Evolutionary conservation across 2,888 invertebrate species (phyloP).

Genomic region (Zygaena filipendulae): DNA sequence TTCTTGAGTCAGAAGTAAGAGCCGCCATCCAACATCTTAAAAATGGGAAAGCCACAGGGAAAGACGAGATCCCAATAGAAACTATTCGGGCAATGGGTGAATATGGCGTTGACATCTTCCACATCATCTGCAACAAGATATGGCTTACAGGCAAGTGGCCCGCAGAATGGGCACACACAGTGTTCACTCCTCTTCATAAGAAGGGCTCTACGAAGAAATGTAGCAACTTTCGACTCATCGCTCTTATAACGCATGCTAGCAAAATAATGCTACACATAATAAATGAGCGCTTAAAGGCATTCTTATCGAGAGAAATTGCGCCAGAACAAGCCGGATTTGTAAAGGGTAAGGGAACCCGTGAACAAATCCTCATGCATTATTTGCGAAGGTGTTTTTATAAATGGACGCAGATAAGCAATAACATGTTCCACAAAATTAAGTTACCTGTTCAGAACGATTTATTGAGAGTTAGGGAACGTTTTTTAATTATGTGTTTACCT

Average conservation of each 20-base stretch:
- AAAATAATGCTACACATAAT: conserved; percentile 11
- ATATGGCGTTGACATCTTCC: conserved; percentile 11
- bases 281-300: conserved; percentile 12
- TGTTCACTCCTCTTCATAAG: conserved; percentile 5
- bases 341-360: too few relatives aligned
- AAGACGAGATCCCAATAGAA: conserved; percentile 1
- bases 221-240: conserved; percentile 14
- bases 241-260: conserved; percentile 14
- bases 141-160: conserved; percentile 16
- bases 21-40: conserved; percentile 2
- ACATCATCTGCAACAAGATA: conserved; percentile 11
- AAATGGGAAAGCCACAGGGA: conserved; percentile 4
- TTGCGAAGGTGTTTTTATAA: too few relatives aligned
- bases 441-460: too few relatives aligned
- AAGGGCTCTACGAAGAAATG: conserved; percentile 12
- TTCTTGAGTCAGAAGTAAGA: conserved; percentile 1
- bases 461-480: too few relatives aligned
- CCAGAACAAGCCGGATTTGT: conserved; percentile 13
- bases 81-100: conserved; percentile 5
- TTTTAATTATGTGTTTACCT: too few relatives aligned
- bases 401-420: too few relatives aligned
- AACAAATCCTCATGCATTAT: too few relatives aligned
- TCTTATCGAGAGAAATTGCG: conserved; percentile 7
- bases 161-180: conserved; percentile 13
- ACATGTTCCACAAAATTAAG: too few relatives aligned